These are phyloP conservation scores for Drosophila parabipectinata DNA, from an alignment of 1,140 invertebrate genomes.

Conservation along the genomic window DNA sequence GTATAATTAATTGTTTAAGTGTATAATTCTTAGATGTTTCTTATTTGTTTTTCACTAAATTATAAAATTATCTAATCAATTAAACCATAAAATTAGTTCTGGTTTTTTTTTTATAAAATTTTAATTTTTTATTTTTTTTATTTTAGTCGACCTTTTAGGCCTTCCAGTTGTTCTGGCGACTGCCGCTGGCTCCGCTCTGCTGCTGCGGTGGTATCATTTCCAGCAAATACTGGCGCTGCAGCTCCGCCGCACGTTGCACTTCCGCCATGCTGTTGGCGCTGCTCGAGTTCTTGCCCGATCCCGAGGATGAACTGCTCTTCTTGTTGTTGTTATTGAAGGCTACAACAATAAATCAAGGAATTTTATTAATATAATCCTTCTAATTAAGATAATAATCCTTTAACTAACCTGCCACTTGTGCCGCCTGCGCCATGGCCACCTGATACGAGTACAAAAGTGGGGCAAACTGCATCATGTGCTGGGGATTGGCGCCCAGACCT, in stretches of 20 bases:
- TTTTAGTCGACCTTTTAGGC: constrained; percentile 61
- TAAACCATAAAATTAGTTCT: constrained; percentile 60
- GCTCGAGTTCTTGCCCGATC: constrained; percentile 83
- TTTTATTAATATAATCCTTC: not conserved
- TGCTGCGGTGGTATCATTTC: constrained; percentile 96
- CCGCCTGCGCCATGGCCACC: constrained; percentile 91
- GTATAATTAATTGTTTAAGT: constrained; percentile 70
- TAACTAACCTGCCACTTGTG: constrained; percentile 86
- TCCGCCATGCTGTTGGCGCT: constrained; percentile 88
- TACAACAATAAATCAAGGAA: not conserved
- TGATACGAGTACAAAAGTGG: constrained; percentile 94
- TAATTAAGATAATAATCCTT: not conserved
- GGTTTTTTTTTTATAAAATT: not conserved
- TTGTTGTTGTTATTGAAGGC: constrained; percentile 79
- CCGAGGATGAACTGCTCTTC: constrained; percentile 74
- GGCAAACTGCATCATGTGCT: constrained; percentile 93
- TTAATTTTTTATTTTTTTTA: not conserved
- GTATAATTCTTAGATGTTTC: constrained; percentile 51
- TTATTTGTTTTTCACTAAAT: constrained; percentile 49
- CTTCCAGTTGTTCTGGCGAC: constrained; percentile 84
- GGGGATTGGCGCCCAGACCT: constrained; percentile 85
- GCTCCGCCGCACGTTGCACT: constrained; percentile 92
- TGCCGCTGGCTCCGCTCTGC: constrained; percentile 75
- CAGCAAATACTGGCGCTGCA: constrained; percentile 97
- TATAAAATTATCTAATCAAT: constrained; percentile 79